Evolutionary conservation across 1,140 invertebrate genomes (phyloP).

Genomic region (Papilio dardanus): DNA sequence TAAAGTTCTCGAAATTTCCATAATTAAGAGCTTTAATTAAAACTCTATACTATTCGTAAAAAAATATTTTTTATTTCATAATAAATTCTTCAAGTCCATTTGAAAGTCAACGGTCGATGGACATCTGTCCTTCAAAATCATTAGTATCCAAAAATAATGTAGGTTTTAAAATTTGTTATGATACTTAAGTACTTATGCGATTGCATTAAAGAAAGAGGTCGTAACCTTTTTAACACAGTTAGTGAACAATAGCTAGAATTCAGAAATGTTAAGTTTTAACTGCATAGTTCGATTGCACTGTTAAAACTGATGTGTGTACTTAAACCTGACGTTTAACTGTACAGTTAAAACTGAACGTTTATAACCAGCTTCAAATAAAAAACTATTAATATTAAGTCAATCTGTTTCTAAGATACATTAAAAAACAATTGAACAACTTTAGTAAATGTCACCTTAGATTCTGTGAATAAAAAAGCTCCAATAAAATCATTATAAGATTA

Average conservation of each 20-base stretch:
- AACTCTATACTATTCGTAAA: too few species aligned
- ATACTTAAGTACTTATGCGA: not conserved
- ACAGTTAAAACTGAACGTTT: too few species aligned
- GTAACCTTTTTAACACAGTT: too few species aligned
- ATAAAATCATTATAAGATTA: not conserved
- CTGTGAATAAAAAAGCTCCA: not conserved
- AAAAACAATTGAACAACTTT: not conserved
- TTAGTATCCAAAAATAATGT: not conserved
- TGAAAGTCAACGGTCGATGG: not conserved
- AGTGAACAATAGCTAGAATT: too few species aligned
- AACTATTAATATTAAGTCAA: not conserved
- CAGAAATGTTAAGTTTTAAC: too few species aligned
- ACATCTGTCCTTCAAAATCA: not conserved
- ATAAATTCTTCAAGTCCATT: not conserved
- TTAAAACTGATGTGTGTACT: too few species aligned
- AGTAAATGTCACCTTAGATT: not conserved
- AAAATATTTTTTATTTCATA: not conserved
- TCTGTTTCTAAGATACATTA: not conserved
- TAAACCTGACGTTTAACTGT: too few species aligned
- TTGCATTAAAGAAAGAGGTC: not conserved
- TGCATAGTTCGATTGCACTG: too few species aligned
- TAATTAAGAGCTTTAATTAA: too few species aligned
- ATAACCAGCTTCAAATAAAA: too few species aligned
- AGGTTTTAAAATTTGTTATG: not conserved
- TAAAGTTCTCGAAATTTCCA: too few species aligned